Percentiles rank a stretch among this genome's conserved stretches.
phyloP scores from a whole-genome alignment of 2,888 invertebrate species.

The Pheosia gnoma region DNA sequence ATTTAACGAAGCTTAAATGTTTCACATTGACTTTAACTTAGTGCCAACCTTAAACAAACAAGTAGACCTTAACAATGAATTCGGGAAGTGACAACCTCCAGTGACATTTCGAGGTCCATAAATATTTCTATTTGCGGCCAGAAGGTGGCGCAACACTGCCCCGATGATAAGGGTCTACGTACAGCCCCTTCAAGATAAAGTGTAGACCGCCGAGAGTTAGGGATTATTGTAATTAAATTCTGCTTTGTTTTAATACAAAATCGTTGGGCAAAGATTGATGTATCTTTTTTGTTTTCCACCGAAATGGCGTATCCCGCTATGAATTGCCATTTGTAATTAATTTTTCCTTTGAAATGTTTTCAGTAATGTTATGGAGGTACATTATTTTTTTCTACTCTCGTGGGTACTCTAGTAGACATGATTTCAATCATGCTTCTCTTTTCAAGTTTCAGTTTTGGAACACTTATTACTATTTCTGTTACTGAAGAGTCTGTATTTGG shows the following conservation, averaged over 20 bases:
- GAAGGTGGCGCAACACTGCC: slow-evolving; percentile 34
- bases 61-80: slow-evolving; percentile 34
- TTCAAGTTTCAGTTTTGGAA: no score
- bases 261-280: slow-evolving; percentile 15
- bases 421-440: background rate
- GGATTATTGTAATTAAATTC: slow-evolving; percentile 40
- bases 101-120: slow-evolving; percentile 43
- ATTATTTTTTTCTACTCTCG: background rate
- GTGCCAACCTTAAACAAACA: slow-evolving; percentile 11
- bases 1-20: no score
- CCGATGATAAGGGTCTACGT: slow-evolving; percentile 48
- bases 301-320: slow-evolving; percentile 8
- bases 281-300: slow-evolving; percentile 9
- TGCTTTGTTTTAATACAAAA: slow-evolving; percentile 18
- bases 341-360: slow-evolving; percentile 2
- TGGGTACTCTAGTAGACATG: background rate
- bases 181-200: slow-evolving; percentile 23
- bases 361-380: slow-evolving; percentile 5
- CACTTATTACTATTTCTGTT: no score
- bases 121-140: slow-evolving; percentile 55
- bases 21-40: background rate
- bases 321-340: slow-evolving; percentile 6
- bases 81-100: slow-evolving; percentile 50
- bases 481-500: no score
- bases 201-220: slow-evolving; percentile 15